Conservation (phyloP, 2,797 vertebrate species). For the Euthynnus affinis region DNA sequence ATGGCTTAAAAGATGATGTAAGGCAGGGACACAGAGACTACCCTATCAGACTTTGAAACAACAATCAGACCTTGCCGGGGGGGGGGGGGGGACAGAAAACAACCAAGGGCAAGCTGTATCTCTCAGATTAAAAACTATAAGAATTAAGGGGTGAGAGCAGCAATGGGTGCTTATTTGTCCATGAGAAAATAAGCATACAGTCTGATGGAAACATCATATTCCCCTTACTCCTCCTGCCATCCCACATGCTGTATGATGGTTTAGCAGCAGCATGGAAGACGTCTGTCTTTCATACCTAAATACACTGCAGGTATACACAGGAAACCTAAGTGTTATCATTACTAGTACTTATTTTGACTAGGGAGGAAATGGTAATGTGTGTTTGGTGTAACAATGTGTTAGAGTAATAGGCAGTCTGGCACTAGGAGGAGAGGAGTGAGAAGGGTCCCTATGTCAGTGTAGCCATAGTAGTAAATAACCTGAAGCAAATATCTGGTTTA, state of each 20-base stretch:
- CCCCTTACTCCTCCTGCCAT: slow-evolving; percentile 45
- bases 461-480: slow-evolving; percentile 8
- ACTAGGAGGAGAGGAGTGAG: slow-evolving; percentile 8
- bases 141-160: slow-evolving; percentile 50
- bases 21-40: slow-evolving; percentile 1
- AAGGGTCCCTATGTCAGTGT: slow-evolving; percentile 39
- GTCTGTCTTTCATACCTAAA: slow-evolving; percentile 64
- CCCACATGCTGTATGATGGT: slow-evolving; percentile 32
- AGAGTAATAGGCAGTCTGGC: slow-evolving; percentile 55
- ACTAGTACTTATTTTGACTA: slow-evolving; percentile 65
- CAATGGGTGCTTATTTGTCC: slow-evolving; percentile 67
- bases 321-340: slow-evolving; percentile 67
- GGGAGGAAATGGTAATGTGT: slow-evolving; percentile 57
- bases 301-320: slow-evolving; percentile 58
- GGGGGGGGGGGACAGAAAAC: slow-evolving; percentile 24
- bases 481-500: slow-evolving; percentile 10
- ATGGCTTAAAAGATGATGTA: slow-evolving; percentile 18
- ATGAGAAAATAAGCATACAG: slow-evolving; percentile 62
- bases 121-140: slow-evolving; percentile 59
- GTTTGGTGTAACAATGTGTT: slow-evolving; percentile 58
- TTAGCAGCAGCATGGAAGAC: slow-evolving; percentile 43
- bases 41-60: neutral
- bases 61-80: neutral
- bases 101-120: slow-evolving; percentile 22
- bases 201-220: slow-evolving; percentile 52